phyloP scores from a whole-genome alignment of 2,888 invertebrate genomes.

The Sphinx pinastri region DNA sequence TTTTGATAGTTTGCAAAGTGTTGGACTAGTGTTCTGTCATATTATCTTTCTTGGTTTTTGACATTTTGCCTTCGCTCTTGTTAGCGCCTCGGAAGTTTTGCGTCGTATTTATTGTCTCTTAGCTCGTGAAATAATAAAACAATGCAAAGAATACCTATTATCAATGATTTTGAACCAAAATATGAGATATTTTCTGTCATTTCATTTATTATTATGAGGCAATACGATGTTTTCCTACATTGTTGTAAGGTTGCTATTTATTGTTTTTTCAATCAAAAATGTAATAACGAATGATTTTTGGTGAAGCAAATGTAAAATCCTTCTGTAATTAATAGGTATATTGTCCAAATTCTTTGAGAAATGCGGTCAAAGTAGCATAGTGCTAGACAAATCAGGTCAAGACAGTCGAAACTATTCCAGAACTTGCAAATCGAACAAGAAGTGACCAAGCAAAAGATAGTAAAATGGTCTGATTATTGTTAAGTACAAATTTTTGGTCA shows the following conservation, averaged over 20 bases:
- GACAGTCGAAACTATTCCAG: background rate
- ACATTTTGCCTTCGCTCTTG: slow-evolving; percentile 76
- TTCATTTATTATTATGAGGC: slow-evolving; percentile 41
- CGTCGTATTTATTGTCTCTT: slow-evolving; percentile 75
- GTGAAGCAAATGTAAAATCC: too few relatives aligned
- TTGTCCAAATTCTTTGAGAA: background rate
- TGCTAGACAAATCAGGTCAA: slow-evolving; percentile 8
- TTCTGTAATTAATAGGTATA: too few relatives aligned
- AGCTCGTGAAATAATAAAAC: slow-evolving; percentile 42
- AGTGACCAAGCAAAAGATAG: background rate
- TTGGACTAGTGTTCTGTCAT: slow-evolving; percentile 73
- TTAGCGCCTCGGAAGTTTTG: slow-evolving; percentile 79
- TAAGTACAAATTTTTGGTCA: background rate
- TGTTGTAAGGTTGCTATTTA: slow-evolving; percentile 17
- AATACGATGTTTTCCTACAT: slow-evolving; percentile 31
- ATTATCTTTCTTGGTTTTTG: slow-evolving; percentile 76
- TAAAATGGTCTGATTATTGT: background rate
- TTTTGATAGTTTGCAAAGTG: slow-evolving; percentile 68
- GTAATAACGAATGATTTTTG: background rate
- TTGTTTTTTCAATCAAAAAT: slow-evolving; percentile 1
- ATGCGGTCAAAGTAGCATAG: background rate
- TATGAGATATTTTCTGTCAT: slow-evolving; percentile 36
- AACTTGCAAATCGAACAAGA: background rate
- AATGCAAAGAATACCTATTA: slow-evolving; percentile 31
- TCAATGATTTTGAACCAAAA: slow-evolving; percentile 29